These are phyloP conservation scores for Tryphoninae sp. DNA, from an alignment of 2,888 invertebrate genomes.

Conservation along the genomic window DNA sequence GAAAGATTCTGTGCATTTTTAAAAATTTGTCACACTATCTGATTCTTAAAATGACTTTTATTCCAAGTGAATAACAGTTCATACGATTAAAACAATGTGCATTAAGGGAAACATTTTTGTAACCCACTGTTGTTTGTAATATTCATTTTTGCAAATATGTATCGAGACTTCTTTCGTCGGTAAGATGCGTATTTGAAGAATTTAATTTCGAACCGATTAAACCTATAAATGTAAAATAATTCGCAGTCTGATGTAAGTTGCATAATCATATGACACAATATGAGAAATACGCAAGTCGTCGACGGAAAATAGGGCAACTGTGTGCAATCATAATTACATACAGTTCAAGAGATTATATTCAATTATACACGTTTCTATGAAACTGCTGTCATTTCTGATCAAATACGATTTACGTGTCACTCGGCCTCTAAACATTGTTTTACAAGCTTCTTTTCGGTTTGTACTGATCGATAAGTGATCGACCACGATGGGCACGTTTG, in stretches of 20 bases:
- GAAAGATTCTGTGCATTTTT: background rate
- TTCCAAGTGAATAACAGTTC: background rate
- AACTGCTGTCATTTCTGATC: slow-evolving; percentile 3
- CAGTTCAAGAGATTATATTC: slow-evolving; percentile 36
- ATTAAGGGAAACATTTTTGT: no score
- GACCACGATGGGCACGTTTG: slow-evolving; percentile 29
- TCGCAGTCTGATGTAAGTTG: background rate
- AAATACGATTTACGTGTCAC: slow-evolving; percentile 28
- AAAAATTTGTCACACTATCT: background rate
- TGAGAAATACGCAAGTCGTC: background rate
- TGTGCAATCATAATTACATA: background rate
- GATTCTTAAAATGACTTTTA: background rate
- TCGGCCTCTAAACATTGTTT: slow-evolving; percentile 17
- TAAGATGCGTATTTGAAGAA: background rate
- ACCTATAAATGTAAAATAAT: background rate
- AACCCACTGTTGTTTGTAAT: no score
- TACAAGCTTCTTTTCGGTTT: slow-evolving; percentile 7
- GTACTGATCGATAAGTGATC: background rate
- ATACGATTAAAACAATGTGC: no score
- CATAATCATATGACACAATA: background rate
- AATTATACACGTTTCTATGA: slow-evolving; percentile 27
- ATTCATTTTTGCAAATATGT: no score
- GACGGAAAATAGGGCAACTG: background rate
- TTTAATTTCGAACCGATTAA: background rate
- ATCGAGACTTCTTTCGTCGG: no score